phyloP scores from a whole-genome alignment of 2,113 vertebrate species.

The Rhipidura dahli region DNA sequence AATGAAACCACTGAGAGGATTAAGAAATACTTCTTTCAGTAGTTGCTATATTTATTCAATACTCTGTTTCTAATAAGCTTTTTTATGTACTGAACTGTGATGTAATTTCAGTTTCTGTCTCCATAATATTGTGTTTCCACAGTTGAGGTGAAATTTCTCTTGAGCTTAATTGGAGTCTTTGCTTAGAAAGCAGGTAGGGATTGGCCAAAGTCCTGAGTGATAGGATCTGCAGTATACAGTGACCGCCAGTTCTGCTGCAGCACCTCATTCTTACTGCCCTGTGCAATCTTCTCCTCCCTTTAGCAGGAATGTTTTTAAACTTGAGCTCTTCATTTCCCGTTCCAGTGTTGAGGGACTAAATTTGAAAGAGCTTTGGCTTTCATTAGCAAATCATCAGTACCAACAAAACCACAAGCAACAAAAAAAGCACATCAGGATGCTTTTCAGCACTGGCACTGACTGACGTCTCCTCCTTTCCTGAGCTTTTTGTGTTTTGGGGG shows the following conservation, averaged over 20 bases:
- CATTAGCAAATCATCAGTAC: slow-evolving; percentile 50
- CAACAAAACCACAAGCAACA: slow-evolving; percentile 45
- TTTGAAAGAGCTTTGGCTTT: slow-evolving; percentile 51
- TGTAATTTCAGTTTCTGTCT: background rate
- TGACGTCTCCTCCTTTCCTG: slow-evolving; percentile 13
- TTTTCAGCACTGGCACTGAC: slow-evolving; percentile 20
- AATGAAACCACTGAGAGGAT: background rate
- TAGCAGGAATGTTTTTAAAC: slow-evolving; percentile 38
- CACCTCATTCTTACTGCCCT: background rate
- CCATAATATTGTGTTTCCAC: background rate
- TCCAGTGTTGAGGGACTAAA: background rate
- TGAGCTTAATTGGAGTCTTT: background rate
- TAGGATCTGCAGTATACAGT: background rate
- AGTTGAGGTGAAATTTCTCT: background rate
- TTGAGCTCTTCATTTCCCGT: slow-evolving; percentile 45
- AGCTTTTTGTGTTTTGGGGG: slow-evolving; percentile 35
- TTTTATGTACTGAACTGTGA: background rate
- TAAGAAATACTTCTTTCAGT: background rate
- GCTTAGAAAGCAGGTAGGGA: background rate
- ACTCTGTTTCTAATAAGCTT: background rate
- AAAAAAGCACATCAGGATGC: slow-evolving; percentile 54
- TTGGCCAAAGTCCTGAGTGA: background rate
- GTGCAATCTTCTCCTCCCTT: background rate
- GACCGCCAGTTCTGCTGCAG: background rate
- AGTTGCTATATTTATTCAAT: background rate